Conservation (phyloP, 2,888 invertebrate species). For the Rotaria macrura region DNA sequence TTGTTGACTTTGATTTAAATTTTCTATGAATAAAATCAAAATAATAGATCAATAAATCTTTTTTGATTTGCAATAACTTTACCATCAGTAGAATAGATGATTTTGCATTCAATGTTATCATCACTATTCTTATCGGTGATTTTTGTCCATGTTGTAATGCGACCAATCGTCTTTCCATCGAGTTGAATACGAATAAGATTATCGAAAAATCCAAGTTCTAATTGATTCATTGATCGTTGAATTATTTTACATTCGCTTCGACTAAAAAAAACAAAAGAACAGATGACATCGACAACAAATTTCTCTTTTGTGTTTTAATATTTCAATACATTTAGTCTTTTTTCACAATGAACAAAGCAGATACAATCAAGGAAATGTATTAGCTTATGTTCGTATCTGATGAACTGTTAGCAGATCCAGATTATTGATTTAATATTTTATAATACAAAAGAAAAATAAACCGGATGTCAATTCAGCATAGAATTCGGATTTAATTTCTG, state of each 20-base stretch:
- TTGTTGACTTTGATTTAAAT: not conserved
- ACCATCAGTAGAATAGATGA: not conserved
- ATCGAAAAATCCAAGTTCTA: conserved; percentile 3
- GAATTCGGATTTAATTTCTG: no score
- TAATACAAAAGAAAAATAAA: no score
- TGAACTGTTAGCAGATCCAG: no score
- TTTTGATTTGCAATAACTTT: not conserved
- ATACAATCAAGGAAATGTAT: no score
- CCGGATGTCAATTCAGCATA: no score
- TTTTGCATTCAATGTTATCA: not conserved
- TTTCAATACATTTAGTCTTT: no score
- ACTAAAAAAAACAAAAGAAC: not conserved
- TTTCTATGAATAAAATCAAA: not conserved
- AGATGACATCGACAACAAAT: no score
- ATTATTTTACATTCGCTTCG: not conserved
- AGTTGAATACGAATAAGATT: conserved; percentile 2
- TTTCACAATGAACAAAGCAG: no score
- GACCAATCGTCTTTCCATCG: not conserved
- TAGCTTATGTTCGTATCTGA: no score
- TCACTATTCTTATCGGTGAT: not conserved
- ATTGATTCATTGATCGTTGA: not conserved
- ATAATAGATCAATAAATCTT: no score
- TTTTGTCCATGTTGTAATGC: not conserved
- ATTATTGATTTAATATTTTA: no score
- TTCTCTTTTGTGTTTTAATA: no score